Evolutionary conservation across 2,113 vertebrate species (phyloP).

Genomic region (Columba janthina): DNA sequence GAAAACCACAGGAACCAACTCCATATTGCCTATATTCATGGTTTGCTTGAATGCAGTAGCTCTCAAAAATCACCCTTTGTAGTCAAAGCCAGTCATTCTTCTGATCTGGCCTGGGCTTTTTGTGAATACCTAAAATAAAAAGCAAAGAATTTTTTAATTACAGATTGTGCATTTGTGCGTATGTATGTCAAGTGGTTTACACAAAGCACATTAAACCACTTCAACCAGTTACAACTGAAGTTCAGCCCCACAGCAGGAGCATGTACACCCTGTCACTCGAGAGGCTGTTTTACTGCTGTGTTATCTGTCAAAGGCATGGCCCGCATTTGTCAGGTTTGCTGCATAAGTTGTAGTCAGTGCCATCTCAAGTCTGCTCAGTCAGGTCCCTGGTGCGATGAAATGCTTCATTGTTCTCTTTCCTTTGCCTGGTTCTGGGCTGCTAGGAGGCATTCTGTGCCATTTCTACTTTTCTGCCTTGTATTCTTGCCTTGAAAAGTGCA

Average conservation of each 20-base stretch:
- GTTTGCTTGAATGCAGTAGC: background rate
- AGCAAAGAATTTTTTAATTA: background rate
- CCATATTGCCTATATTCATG: background rate
- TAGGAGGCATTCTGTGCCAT: background rate
- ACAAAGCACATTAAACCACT: background rate
- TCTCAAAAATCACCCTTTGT: constrained; percentile 24
- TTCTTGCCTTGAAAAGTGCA: background rate
- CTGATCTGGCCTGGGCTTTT: background rate
- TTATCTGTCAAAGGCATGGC: background rate
- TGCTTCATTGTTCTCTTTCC: background rate
- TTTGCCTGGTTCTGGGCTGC: background rate
- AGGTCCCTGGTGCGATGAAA: background rate
- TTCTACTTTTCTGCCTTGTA: background rate
- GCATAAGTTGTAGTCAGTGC: background rate
- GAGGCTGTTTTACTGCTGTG: background rate
- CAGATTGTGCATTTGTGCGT: background rate
- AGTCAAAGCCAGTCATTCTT: constrained; percentile 29
- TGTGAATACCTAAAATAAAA: background rate
- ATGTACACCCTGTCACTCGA: background rate
- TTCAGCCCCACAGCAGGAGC: background rate
- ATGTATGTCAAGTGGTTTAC: background rate
- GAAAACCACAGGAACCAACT: constrained; percentile 22
- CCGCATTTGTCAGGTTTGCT: background rate
- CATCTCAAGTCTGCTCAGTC: background rate
- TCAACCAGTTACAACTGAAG: background rate